Percentiles rank a stretch among this genome's conserved stretches.
These are phyloP conservation scores for Sepiola atlantica DNA, from an alignment of 2,888 invertebrate species.

Conservation along the genomic window DNA sequence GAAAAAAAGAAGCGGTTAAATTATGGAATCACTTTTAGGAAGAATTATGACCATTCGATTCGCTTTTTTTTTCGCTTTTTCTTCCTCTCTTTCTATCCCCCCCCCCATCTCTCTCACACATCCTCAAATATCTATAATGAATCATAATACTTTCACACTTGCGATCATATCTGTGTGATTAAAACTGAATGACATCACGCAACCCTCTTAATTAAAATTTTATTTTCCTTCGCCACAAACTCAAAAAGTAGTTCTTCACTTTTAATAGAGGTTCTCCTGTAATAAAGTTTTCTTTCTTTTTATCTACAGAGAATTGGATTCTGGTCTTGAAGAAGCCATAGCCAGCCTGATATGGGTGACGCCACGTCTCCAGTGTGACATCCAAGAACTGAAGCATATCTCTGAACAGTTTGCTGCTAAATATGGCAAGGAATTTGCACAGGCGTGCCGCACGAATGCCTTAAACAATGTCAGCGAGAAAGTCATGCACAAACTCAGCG, in stretches of 20 bases:
- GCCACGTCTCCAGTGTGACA: slow-evolving; percentile 83
- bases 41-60: too few relatives aligned
- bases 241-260: neutral
- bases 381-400: slow-evolving; percentile 84
- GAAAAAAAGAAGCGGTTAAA: too few relatives aligned
- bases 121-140: too few relatives aligned
- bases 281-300: slow-evolving; percentile 37
- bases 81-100: neutral
- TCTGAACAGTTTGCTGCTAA: slow-evolving; percentile 91
- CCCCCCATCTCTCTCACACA: neutral
- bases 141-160: too few relatives aligned
- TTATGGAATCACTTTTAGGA: too few relatives aligned
- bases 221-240: neutral
- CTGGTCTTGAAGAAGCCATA: slow-evolving; percentile 95
- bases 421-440: slow-evolving; percentile 93
- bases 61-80: neutral
- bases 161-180: neutral
- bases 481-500: slow-evolving; percentile 78
- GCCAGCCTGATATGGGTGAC: slow-evolving; percentile 98
- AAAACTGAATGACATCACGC: neutral
- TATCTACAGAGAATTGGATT: slow-evolving; percentile 83
- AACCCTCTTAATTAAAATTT: neutral
- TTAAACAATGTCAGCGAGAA: slow-evolving; percentile 91
- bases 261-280: neutral
- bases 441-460: slow-evolving; percentile 86